Conservation (phyloP, 2,888 invertebrate genomes). For the Ochropleura plecta region DNA sequence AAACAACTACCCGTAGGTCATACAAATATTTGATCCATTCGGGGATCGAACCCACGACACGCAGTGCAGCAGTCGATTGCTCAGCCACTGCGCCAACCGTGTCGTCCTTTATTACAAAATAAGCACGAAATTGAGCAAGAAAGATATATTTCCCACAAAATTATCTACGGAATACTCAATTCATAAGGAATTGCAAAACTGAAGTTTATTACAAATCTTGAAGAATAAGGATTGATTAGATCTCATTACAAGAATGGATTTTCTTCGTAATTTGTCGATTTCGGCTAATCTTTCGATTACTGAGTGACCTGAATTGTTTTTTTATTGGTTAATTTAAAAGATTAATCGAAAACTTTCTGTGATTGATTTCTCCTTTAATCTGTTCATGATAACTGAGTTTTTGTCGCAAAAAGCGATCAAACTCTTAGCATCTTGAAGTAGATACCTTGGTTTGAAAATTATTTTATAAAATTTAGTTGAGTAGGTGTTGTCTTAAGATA, state of each 20-base stretch:
- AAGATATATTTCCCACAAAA: neutral
- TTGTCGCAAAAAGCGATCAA: neutral
- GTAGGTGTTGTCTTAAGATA: neutral
- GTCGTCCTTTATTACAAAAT: neutral
- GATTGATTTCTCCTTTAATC: constrained; percentile 26
- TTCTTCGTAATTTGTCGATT: constrained; percentile 38
- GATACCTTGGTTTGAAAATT: neutral
- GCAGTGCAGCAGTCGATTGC: too few species aligned
- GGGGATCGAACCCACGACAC: too few species aligned
- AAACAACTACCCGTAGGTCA: too few species aligned
- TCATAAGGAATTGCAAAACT: neutral
- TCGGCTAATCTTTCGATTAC: constrained; percentile 22
- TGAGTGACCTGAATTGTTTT: constrained; percentile 35
- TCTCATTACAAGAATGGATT: constrained; percentile 31
- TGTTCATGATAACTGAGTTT: neutral
- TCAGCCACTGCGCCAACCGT: too few species aligned
- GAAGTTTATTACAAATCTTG: constrained; percentile 6
- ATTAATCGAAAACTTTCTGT: constrained; percentile 18
- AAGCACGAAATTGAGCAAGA: neutral
- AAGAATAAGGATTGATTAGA: constrained; percentile 39
- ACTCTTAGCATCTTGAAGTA: neutral
- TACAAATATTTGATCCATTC: too few species aligned
- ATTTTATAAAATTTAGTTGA: neutral
- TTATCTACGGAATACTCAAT: neutral
- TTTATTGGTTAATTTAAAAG: constrained; percentile 27